Conservation (phyloP, 30 jellyfish, hydroid and myxozoan species). For the Clytia hemisphaerica region DNA sequence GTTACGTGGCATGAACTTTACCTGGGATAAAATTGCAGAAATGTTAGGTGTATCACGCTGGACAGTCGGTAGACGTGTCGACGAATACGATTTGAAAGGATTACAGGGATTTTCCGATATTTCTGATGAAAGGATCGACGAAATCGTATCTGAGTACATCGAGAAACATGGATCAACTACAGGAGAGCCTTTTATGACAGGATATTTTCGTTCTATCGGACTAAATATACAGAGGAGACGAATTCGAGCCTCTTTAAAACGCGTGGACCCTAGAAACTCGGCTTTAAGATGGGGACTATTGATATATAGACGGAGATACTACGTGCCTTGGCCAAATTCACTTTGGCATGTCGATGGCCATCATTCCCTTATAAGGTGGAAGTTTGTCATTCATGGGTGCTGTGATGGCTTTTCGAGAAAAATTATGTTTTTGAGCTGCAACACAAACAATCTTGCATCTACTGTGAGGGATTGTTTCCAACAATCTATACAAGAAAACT, state of each 20-base stretch:
- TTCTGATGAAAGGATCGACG: constrained; percentile 41
- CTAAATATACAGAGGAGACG: constrained; percentile 19
- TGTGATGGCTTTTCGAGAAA: constrained; percentile 33
- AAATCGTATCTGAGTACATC: constrained; percentile 18
- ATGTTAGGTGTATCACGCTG: constrained; percentile 45
- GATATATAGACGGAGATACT: constrained; percentile 19
- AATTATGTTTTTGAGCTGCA: constrained; percentile 19
- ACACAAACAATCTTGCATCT: constrained; percentile 9
- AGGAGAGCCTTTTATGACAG: constrained; percentile 46
- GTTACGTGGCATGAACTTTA: constrained; percentile 28
- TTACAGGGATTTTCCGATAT: constrained; percentile 17
- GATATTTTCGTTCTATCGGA: constrained; percentile 29
- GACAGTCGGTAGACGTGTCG: constrained; percentile 40
- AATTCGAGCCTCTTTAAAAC: constrained; percentile 15
- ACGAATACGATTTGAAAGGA: constrained; percentile 27
- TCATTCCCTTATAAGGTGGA: constrained; percentile 36
- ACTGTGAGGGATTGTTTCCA: constrained; percentile 12
- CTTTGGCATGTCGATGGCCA: constrained; percentile 45
- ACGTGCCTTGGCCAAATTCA: constrained; percentile 41
- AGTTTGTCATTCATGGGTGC: constrained; percentile 41
- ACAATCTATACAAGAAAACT: background rate
- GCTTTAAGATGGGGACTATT: constrained; percentile 34
- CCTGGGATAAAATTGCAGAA: constrained; percentile 39
- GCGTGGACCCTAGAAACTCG: constrained; percentile 19
- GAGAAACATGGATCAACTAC: constrained; percentile 42